A percentile compares a stretch with the other conserved stretches of the same genome.
phyloP scores from a whole-genome alignment of 2,113 vertebrate genomes.

The Scolopax mira region DNA sequence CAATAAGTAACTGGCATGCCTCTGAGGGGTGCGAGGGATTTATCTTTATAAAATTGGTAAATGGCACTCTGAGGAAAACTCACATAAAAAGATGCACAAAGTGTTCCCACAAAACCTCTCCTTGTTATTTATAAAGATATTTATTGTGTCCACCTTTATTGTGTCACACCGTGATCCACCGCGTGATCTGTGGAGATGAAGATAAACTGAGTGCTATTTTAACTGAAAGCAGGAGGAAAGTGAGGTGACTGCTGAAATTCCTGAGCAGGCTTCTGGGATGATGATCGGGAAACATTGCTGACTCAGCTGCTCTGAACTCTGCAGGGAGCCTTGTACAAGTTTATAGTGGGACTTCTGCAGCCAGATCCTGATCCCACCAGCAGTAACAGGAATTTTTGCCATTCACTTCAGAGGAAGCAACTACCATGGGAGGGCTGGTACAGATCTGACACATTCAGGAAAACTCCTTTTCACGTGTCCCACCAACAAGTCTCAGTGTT shows the following conservation, averaged over 20 bases:
- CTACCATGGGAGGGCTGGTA: not conserved
- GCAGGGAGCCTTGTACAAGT: not conserved
- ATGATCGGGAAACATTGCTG: rapidly evolving
- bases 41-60: not conserved
- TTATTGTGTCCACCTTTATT: not conserved
- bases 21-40: not conserved
- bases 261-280: not conserved
- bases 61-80: not conserved
- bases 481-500: not conserved
- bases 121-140: not conserved
- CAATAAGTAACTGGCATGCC: not conserved
- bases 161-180: too few relatives aligned
- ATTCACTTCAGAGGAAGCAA: not conserved
- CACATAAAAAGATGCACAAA: not conserved
- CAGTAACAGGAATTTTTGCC: not conserved
- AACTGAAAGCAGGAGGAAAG: not conserved
- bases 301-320: not conserved
- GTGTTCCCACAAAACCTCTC: not conserved
- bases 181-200: not conserved
- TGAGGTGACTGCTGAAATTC: not conserved
- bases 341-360: not conserved
- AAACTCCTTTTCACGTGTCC: not conserved
- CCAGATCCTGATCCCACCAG: not conserved
- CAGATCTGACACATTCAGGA: not conserved
- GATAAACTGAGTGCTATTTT: not conserved